phyloP scores from a whole-genome alignment of 2,113 vertebrate genomes.

The Urocynchramus pylzowi region DNA sequence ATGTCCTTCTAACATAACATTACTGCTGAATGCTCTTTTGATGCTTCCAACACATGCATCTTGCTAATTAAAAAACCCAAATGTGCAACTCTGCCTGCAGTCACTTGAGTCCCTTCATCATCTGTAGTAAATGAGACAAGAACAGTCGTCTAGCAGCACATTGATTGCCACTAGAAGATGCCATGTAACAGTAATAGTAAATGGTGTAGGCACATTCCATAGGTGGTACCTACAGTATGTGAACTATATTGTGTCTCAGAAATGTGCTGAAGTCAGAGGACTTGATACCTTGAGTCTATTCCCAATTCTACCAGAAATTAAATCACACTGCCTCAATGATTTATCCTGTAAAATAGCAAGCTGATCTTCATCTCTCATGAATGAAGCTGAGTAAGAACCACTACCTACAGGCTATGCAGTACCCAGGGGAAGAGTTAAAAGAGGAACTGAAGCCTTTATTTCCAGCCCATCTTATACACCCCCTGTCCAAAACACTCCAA shows the following conservation, averaged over 20 bases:
- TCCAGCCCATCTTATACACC: accelerated
- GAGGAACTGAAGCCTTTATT: background rate
- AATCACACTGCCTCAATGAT: background rate
- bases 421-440: background rate
- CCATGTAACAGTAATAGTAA: background rate
- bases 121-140: background rate
- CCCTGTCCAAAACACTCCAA: background rate
- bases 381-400: background rate
- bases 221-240: background rate
- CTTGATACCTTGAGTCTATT: background rate
- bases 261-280: background rate
- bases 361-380: background rate
- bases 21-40: background rate
- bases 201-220: background rate
- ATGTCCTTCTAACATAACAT: background rate
- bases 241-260: background rate
- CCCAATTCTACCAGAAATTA: background rate
- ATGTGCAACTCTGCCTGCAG: background rate
- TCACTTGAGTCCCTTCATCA: background rate
- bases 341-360: background rate
- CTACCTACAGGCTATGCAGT: background rate
- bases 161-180: background rate
- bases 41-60: background rate
- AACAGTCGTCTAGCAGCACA: background rate
- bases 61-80: background rate